Evolutionary conservation across 2,113 vertebrate genomes (phyloP).

Genomic region (Macrotus californicus): DNA sequence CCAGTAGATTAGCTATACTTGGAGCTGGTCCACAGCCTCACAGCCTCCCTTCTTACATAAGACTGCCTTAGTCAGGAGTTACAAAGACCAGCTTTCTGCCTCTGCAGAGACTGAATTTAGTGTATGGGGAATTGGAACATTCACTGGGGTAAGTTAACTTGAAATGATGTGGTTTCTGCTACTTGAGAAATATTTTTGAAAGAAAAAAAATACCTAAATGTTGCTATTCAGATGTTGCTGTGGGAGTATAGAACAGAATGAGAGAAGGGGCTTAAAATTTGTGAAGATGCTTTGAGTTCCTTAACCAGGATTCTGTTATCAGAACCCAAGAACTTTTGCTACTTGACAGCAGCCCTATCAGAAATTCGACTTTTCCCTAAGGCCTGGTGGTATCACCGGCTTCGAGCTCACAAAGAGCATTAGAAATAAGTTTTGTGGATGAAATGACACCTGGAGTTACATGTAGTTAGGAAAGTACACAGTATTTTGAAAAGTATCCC

Average conservation of each 20-base stretch:
- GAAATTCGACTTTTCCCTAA: neutral
- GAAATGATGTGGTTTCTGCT: neutral
- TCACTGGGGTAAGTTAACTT: neutral
- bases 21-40: neutral
- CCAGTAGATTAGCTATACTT: neutral
- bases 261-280: neutral
- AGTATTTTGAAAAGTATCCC: conserved; percentile 20
- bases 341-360: neutral
- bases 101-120: neutral
- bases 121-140: neutral
- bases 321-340: neutral
- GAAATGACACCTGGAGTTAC: neutral
- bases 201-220: neutral
- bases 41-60: neutral
- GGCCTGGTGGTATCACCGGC: neutral
- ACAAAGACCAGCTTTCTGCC: neutral
- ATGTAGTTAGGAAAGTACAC: neutral
- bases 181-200: neutral
- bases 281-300: neutral
- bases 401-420: neutral
- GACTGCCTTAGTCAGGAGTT: neutral
- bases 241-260: neutral
- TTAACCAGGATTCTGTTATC: neutral
- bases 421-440: conserved; percentile 2
- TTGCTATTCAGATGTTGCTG: neutral